Conservation (phyloP, 2,113 vertebrate genomes). For the Sardina pilchardus region DNA sequence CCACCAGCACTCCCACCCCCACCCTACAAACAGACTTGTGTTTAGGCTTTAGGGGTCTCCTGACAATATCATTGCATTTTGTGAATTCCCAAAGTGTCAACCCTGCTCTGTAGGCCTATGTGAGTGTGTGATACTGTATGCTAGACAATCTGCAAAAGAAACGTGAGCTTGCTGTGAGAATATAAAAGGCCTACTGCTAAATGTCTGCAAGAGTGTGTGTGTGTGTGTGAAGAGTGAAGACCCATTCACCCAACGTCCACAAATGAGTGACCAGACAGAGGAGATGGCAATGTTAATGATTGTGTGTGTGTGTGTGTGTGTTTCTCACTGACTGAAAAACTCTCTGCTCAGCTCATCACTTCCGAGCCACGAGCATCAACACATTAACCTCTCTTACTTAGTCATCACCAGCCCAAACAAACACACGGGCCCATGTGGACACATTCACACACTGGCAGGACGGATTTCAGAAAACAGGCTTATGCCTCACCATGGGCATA, state of each 20-base stretch:
- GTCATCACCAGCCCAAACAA: background rate
- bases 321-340: conserved; percentile 51
- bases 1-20: too few species aligned
- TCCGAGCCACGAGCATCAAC: conserved; percentile 67
- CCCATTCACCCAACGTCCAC: conserved; percentile 54
- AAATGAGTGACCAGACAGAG: conserved; percentile 73
- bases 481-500: background rate
- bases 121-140: background rate
- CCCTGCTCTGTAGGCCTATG: background rate
- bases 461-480: background rate
- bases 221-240: conserved; percentile 43
- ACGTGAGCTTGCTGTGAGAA: background rate
- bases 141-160: too few species aligned
- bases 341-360: conserved; percentile 72
- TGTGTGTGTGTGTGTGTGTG: conserved; percentile 49
- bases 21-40: background rate
- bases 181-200: background rate
- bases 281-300: conserved; percentile 77
- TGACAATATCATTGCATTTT: background rate
- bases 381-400: conserved; percentile 63
- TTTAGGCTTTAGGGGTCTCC: background rate
- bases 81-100: background rate
- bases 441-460: background rate
- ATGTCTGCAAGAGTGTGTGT: background rate
- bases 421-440: background rate